A percentile compares a stretch with the other conserved stretches of the same genome.
Evolutionary conservation across 2,797 vertebrate species (phyloP).

Genomic region (Diceros bicornis): DNA sequence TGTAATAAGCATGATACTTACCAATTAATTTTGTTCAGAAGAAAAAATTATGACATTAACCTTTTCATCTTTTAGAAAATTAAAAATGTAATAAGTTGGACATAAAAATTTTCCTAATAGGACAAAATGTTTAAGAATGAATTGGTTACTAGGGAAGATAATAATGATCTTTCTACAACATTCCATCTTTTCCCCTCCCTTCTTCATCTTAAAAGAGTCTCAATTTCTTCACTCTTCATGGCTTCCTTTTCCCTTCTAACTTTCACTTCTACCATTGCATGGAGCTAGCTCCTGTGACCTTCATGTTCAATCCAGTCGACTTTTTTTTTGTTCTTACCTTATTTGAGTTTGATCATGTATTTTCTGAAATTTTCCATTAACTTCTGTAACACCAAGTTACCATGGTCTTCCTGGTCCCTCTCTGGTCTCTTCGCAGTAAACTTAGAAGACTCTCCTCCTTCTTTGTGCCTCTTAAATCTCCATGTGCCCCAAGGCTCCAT

Average conservation of each 20-base stretch:
- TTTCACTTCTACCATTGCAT: neutral
- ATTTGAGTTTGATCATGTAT: neutral
- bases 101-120: neutral
- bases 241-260: neutral
- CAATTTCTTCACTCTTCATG: neutral
- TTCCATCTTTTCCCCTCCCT: neutral
- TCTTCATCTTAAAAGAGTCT: neutral
- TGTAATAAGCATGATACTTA: neutral
- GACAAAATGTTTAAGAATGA: neutral
- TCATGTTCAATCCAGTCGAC: neutral
- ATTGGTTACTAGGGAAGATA: neutral
- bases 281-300: neutral
- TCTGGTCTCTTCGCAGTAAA: neutral
- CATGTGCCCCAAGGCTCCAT: neutral
- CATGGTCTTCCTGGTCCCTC: neutral
- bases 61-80: conserved; percentile 42
- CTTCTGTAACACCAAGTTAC: neutral
- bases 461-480: neutral
- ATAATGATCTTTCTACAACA: neutral
- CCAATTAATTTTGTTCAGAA: neutral
- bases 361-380: neutral
- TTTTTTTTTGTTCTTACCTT: neutral
- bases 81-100: neutral
- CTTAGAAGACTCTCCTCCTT: neutral
- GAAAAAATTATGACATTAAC: neutral